Percentiles rank a stretch among this genome's conserved stretches.
Evolutionary conservation across 2,797 vertebrate genomes (phyloP).

Genomic region (Salarias fasciatus): DNA sequence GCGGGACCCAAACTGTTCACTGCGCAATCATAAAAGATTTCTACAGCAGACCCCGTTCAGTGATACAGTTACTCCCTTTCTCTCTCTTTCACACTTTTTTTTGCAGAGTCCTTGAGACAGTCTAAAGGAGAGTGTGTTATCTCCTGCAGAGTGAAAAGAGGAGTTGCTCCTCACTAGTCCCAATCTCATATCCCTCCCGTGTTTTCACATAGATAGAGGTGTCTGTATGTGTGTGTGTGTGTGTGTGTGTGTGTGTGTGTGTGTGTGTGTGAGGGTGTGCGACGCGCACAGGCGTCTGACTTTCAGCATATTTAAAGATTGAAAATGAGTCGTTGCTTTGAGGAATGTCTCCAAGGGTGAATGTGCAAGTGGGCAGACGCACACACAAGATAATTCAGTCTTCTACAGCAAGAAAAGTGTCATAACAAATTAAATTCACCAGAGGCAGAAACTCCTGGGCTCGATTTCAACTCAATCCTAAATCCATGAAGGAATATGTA

Average conservation of each 20-base stretch:
- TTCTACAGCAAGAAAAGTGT: slow-evolving; percentile 70
- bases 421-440: slow-evolving; percentile 78
- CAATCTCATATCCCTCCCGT: slow-evolving; percentile 57
- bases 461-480: slow-evolving; percentile 76
- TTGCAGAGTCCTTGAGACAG: slow-evolving; percentile 61
- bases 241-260: background rate
- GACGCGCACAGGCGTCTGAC: slow-evolving; percentile 31
- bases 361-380: slow-evolving; percentile 63
- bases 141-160: slow-evolving; percentile 57
- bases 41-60: slow-evolving; percentile 33
- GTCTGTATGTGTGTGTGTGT: slow-evolving; percentile 7
- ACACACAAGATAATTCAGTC: slow-evolving; percentile 65
- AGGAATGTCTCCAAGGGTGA: slow-evolving; percentile 67
- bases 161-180: slow-evolving; percentile 48
- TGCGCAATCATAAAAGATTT: slow-evolving; percentile 33
- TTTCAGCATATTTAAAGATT: slow-evolving; percentile 57
- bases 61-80: slow-evolving; percentile 20
- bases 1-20: slow-evolving; percentile 28
- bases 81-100: slow-evolving; percentile 33
- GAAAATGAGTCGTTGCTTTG: slow-evolving; percentile 63
- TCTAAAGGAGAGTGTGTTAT: slow-evolving; percentile 66
- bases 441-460: slow-evolving; percentile 75
- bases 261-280: slow-evolving; percentile 10
- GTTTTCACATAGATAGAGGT: slow-evolving; percentile 60
- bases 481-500: slow-evolving; percentile 76